Percentiles rank a stretch among this genome's conserved stretches.
Evolutionary conservation across 2,113 vertebrate species (phyloP).

Genomic region (Camelus bactrianus): DNA sequence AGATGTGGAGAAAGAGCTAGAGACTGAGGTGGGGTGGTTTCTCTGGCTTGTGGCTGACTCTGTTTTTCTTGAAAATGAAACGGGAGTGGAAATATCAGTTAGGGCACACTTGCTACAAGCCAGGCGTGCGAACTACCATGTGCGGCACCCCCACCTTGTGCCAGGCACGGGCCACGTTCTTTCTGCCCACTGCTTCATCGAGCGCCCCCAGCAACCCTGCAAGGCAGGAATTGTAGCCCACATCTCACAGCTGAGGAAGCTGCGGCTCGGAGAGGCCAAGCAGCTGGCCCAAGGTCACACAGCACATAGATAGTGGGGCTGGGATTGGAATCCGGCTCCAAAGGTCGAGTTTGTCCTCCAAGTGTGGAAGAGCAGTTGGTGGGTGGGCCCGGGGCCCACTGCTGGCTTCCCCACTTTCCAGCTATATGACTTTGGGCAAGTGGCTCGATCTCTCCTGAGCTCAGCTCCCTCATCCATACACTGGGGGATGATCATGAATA

Average conservation of each 20-base stretch:
- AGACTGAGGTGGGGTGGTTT: fast-evolving
- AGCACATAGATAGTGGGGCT: fast-evolving
- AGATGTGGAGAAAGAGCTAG: not conserved
- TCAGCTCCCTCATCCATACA: not conserved
- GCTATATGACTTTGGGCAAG: not conserved
- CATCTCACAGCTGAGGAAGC: not conserved
- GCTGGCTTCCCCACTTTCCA: not conserved
- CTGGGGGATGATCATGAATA: fast-evolving
- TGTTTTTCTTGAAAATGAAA: not conserved
- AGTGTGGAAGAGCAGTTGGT: fast-evolving
- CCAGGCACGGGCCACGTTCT: fast-evolving
- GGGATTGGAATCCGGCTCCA: not conserved
- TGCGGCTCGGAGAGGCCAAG: not conserved
- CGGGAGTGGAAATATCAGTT: fast-evolving
- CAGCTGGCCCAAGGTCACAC: not conserved
- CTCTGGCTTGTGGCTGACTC: not conserved
- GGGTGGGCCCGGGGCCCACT: not conserved
- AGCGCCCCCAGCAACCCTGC: not conserved
- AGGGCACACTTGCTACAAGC: fast-evolving
- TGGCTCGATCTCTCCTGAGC: not conserved
- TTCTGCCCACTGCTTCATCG: not conserved
- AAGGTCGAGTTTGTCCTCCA: fast-evolving
- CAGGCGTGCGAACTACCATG: fast-evolving
- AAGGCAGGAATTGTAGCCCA: no score
- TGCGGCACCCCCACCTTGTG: fast-evolving